Conservation (phyloP, 2,797 vertebrate genomes). For the Sebastes umbrosus region DNA sequence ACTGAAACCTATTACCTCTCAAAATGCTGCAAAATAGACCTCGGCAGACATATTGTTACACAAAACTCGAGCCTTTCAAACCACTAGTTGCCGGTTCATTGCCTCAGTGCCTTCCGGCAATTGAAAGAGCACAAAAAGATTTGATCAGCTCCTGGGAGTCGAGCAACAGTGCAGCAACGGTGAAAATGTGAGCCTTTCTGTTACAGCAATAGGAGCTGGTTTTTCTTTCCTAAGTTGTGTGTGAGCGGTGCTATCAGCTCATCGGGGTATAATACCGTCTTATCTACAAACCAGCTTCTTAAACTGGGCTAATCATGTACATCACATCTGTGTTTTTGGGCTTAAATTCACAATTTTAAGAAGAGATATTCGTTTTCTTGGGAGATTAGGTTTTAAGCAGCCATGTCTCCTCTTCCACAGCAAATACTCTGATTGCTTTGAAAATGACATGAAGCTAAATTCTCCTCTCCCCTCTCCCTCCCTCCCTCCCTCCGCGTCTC, state of each 20-base stretch:
- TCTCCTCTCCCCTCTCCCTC: not conserved
- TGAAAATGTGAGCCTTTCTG: constrained; percentile 16
- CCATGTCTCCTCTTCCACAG: not conserved
- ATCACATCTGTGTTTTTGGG: not conserved
- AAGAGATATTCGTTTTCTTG: constrained; percentile 5
- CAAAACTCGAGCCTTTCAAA: constrained; percentile 42
- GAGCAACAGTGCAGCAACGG: constrained; percentile 23
- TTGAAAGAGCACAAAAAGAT: constrained; percentile 43
- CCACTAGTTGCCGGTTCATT: constrained; percentile 35
- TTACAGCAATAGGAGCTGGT: not conserved
- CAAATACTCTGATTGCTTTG: not conserved
- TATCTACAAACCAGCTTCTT: not conserved
- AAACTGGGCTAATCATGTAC: constrained; percentile 13
- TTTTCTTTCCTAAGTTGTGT: not conserved
- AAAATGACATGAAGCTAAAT: constrained; percentile 2
- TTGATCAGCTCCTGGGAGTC: constrained; percentile 47
- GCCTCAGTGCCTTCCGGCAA: constrained; percentile 50
- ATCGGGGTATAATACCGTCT: not conserved
- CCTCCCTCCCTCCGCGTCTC: not conserved
- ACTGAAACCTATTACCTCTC: constrained; percentile 40
- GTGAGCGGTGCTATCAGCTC: constrained; percentile 1
- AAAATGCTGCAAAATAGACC: constrained; percentile 43
- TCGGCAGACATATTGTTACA: constrained; percentile 35
- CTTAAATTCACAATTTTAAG: not conserved
- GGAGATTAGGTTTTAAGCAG: constrained; percentile 13